Conservation (phyloP, 2,797 vertebrate genomes). For the Danio albolineatus region DNA sequence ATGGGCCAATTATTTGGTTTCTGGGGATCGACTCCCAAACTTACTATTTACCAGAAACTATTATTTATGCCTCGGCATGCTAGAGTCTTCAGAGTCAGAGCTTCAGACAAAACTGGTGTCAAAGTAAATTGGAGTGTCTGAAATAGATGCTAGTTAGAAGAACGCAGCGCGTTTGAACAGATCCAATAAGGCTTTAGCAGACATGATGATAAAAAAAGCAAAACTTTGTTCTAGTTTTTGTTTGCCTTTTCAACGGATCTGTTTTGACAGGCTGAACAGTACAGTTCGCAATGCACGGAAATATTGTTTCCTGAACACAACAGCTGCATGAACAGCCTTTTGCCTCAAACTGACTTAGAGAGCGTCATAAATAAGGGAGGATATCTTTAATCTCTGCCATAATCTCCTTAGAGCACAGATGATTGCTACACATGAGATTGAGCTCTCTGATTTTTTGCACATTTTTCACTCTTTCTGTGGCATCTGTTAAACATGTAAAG, state of each 20-base stretch:
- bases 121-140: constrained; percentile 32
- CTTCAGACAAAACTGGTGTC: constrained; percentile 49
- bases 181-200: constrained; percentile 30
- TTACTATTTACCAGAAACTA: constrained; percentile 41
- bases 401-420: constrained; percentile 41
- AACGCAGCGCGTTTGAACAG: constrained; percentile 16
- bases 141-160: constrained; percentile 45
- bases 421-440: constrained; percentile 44
- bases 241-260: constrained; percentile 5
- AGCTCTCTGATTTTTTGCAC: constrained; percentile 38
- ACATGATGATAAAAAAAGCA: constrained; percentile 28
- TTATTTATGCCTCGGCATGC: constrained; percentile 33
- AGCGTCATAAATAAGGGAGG: constrained; percentile 40
- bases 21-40: constrained; percentile 41
- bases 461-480: constrained; percentile 42
- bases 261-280: constrained; percentile 24
- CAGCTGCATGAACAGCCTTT: constrained; percentile 25
- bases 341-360: constrained; percentile 36
- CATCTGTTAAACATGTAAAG: constrained; percentile 41
- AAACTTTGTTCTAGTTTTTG: constrained; percentile 31
- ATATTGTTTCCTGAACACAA: constrained; percentile 29
- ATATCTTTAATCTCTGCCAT: constrained; percentile 50
- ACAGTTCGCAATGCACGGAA: background rate
- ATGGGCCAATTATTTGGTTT: constrained; percentile 52
- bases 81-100: constrained; percentile 25